These are phyloP conservation scores for Rotaria sp. DNA, from an alignment of 2,888 invertebrate genomes.

Conservation along the genomic window DNA sequence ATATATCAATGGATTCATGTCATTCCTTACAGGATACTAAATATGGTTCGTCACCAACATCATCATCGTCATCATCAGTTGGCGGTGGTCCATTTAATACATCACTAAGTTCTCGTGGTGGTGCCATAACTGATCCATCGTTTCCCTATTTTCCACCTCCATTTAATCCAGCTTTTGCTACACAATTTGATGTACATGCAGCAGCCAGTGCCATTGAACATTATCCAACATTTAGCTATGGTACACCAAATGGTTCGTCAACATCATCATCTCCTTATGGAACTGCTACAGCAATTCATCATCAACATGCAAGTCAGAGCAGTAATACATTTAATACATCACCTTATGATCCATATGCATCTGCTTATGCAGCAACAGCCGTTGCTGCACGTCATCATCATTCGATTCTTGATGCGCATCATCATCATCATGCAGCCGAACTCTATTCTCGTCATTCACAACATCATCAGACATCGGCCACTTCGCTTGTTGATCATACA, in stretches of 20 bases:
- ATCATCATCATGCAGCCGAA: neutral
- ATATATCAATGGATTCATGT: neutral
- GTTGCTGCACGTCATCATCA: constrained; percentile 7
- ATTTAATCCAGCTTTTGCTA: constrained; percentile 24
- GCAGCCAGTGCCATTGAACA: constrained; percentile 6
- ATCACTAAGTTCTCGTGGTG: neutral
- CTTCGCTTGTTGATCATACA: constrained; percentile 20
- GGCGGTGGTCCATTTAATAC: neutral
- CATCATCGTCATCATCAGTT: constrained; percentile 6
- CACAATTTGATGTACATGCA: constrained; percentile 9
- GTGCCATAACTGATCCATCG: neutral
- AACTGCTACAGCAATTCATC: neutral
- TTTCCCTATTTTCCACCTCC: constrained; percentile 21
- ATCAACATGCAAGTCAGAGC: constrained; percentile 6
- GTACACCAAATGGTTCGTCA: neutral
- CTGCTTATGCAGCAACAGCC: neutral
- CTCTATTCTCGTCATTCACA: constrained; percentile 8
- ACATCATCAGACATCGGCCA: constrained; percentile 19
- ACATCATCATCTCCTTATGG: neutral
- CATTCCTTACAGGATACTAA: constrained; percentile 4
- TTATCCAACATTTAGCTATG: neutral
- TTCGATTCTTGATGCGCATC: constrained; percentile 28
- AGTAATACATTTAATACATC: neutral
- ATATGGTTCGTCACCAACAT: constrained; percentile 30
- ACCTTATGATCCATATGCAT: neutral